Conservation (phyloP, 2,113 vertebrate genomes). For the Halcyon senegalensis region DNA sequence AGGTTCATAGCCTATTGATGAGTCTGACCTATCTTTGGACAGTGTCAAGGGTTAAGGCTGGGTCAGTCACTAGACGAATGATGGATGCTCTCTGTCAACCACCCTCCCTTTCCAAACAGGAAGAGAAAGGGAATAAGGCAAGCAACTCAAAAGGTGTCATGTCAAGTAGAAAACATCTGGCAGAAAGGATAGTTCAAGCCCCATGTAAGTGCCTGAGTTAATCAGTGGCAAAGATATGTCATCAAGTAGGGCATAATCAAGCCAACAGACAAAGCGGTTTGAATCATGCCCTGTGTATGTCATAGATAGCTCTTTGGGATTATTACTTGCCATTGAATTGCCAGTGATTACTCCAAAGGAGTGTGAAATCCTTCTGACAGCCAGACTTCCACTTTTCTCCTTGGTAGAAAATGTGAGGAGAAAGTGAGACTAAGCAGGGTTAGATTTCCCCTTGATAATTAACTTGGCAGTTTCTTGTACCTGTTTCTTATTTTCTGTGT, state of each 20-base stretch:
- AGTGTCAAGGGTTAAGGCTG: not conserved
- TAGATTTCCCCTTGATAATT: not conserved
- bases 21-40: not conserved
- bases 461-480: not conserved
- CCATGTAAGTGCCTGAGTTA: not conserved
- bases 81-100: no score
- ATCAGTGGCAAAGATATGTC: not conserved
- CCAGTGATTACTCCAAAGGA: not conserved
- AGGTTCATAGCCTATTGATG: not conserved
- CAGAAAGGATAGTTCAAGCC: not conserved
- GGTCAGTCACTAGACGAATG: no score
- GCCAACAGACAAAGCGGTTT: conserved; percentile 12
- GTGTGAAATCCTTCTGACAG: not conserved
- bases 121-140: not conserved
- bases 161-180: not conserved
- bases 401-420: not conserved
- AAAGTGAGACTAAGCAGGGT: not conserved
- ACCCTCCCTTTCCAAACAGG: no score
- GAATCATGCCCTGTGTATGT: not conserved
- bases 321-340: not conserved
- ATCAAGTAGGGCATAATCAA: not conserved
- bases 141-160: not conserved
- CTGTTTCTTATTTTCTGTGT: not conserved
- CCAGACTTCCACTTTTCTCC: not conserved
- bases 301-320: not conserved